These are phyloP conservation scores for Trichopria drosophilae DNA, from an alignment of 2,888 invertebrate species.

Conservation along the genomic window DNA sequence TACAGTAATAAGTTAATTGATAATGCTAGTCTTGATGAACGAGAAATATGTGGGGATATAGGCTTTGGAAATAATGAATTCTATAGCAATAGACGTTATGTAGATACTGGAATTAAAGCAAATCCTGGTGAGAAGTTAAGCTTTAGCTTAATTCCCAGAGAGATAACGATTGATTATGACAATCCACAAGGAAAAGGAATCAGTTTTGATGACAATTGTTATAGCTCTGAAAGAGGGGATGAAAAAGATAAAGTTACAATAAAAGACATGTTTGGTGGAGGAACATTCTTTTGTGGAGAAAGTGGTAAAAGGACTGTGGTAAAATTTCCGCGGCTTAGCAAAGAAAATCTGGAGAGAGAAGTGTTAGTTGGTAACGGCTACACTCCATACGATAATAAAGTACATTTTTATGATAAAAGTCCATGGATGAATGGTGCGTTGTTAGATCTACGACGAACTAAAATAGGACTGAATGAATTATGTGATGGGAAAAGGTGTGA, in stretches of 20 bases:
- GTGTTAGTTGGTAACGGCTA: conserved; percentile 27
- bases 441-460: conserved; percentile 23
- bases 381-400: conserved; percentile 26
- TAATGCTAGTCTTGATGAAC: conserved; percentile 23
- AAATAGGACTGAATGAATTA: conserved; percentile 25
- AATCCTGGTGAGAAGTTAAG: conserved; percentile 27
- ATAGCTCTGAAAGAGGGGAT: conserved; percentile 15
- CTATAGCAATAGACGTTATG: conserved; percentile 29
- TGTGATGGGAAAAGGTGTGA: conserved; percentile 20
- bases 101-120: conserved; percentile 27
- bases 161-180: conserved; percentile 26
- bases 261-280: conserved; percentile 11
- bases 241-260: conserved; percentile 12
- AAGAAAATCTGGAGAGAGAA: conserved; percentile 11
- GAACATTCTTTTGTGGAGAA: conserved; percentile 16
- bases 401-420: conserved; percentile 24
- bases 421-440: conserved; percentile 24
- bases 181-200: conserved; percentile 21
- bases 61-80: conserved; percentile 23
- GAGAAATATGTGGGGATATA: conserved; percentile 20
- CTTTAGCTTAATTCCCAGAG: conserved; percentile 28
- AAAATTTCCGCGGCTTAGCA: too few relatives aligned
- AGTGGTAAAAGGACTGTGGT: conserved; percentile 10
- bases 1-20: conserved; percentile 25
- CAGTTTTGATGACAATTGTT: conserved; percentile 29